Base-by-base conservation (phyloP, 2,113 vertebrate species). In the Etheostoma cragini region DNA sequence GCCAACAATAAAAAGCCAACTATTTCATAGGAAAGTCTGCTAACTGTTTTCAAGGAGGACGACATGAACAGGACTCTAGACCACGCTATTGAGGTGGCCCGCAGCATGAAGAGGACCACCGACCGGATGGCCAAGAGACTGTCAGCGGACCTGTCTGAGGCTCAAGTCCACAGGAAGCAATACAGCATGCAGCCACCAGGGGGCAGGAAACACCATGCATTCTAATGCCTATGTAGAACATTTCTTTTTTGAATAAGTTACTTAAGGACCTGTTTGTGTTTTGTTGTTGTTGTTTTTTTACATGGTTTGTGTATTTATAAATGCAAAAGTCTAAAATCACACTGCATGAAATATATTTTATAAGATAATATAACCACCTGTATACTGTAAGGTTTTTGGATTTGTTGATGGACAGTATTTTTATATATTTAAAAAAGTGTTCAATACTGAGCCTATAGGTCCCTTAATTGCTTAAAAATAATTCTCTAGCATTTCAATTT, bases 91-190 rank as follows among this genome's bases (percentile, higher is more conserved):
- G 92, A 95, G 80, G 95, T 96, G 62, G 97, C 97, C 10, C 94
- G 88, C 69, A 86, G 73, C 65, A 91, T 99, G 96, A 97, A 98
- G 94, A 94, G 90, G 93, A 96, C 95, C 24, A 97, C 98, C 0
- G 96, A 97, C 84, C 92, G 81, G 65, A 98, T 99, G 96, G 94
- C 96, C 46, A 94, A 76, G 84, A 92, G 81, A 1, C 92, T 98
- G 75, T 95, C 96, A 66, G 93, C 95, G 82, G 97, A 99, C 78
- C 91, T 98, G 83, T 93, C 94, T 83, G 92, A 94, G 91, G 90
- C 92, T 47, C 90, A 92, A 52, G 89, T 85, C 50, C 78, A 91
- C 78, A 94, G 90, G 84, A 95, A 84, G 49, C 62, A 67, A 63
- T 66, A 81, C 45, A 72, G 56, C 46, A 54, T 73, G 30, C 82